Evolutionary conservation across 2,888 invertebrate species (phyloP).

Genomic region (Tuberolachnus salignus): DNA sequence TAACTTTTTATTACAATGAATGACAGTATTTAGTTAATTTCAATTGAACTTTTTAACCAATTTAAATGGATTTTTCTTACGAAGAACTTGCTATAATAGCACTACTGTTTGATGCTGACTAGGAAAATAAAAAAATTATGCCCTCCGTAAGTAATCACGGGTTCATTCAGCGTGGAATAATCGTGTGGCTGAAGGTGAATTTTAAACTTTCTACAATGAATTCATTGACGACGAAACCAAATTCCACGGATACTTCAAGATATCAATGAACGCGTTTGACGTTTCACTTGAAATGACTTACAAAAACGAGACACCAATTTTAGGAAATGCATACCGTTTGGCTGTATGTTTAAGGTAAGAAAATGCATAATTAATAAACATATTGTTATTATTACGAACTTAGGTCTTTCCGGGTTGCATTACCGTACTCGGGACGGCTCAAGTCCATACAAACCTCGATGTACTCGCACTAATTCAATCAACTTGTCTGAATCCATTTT

Average conservation of each 20-base stretch:
- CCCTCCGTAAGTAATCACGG: background rate
- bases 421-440: constrained; percentile 12
- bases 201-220: background rate
- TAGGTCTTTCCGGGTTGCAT: constrained; percentile 12
- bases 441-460: constrained; percentile 27
- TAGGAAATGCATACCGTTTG: constrained; percentile 3
- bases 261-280: background rate
- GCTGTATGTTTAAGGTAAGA: constrained; percentile 7
- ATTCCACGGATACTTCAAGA: background rate
- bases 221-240: background rate
- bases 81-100: background rate
- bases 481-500: constrained; percentile 12
- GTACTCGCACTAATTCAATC: constrained; percentile 14
- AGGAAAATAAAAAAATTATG: background rate
- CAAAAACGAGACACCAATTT: constrained; percentile 4
- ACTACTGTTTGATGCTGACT: constrained; percentile 1
- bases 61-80: constrained; percentile 15
- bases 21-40: constrained; percentile 10
- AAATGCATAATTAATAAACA: constrained; percentile 1
- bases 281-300: background rate
- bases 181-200: background rate
- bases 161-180: constrained; percentile 10
- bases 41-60: background rate
- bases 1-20: background rate
- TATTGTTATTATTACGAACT: background rate